Conservation (phyloP, 2,888 invertebrate species). For the Laothoe populi region DNA sequence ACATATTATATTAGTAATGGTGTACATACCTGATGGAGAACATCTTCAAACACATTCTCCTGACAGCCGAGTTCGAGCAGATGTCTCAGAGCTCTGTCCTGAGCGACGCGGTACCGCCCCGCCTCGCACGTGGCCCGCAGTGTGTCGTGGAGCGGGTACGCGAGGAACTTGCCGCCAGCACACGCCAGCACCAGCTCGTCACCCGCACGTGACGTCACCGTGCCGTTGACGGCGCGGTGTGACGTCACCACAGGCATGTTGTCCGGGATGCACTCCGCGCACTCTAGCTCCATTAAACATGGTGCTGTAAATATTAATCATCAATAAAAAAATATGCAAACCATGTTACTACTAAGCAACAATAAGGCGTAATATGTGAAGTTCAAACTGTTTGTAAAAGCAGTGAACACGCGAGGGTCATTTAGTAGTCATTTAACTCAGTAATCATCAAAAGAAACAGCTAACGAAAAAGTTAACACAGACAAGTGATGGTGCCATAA, state of each 20-base stretch:
- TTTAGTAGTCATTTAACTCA: too few species aligned
- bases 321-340: background rate
- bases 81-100: constrained; percentile 53
- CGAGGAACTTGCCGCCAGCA: constrained; percentile 63
- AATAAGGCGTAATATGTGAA: background rate
- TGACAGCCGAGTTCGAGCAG: constrained; percentile 77
- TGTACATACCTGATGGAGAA: constrained; percentile 61
- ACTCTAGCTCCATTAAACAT: constrained; percentile 71
- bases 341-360: too few species aligned
- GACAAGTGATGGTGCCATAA: too few species aligned
- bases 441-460: too few species aligned
- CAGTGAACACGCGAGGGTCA: too few species aligned
- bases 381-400: too few species aligned
- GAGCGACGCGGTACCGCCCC: constrained; percentile 58
- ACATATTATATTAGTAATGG: too few species aligned
- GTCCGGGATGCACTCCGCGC: constrained; percentile 75
- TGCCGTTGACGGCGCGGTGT: constrained; percentile 54
- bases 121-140: constrained; percentile 59
- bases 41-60: constrained; percentile 73
- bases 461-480: too few species aligned
- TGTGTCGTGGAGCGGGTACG: constrained; percentile 56
- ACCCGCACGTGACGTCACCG: constrained; percentile 52
- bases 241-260: constrained; percentile 75
- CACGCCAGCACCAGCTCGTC: constrained; percentile 64
- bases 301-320: constrained; percentile 40